These are phyloP conservation scores for Cairina moschata DNA, from an alignment of 2,113 vertebrate species.

Conservation along the genomic window DNA sequence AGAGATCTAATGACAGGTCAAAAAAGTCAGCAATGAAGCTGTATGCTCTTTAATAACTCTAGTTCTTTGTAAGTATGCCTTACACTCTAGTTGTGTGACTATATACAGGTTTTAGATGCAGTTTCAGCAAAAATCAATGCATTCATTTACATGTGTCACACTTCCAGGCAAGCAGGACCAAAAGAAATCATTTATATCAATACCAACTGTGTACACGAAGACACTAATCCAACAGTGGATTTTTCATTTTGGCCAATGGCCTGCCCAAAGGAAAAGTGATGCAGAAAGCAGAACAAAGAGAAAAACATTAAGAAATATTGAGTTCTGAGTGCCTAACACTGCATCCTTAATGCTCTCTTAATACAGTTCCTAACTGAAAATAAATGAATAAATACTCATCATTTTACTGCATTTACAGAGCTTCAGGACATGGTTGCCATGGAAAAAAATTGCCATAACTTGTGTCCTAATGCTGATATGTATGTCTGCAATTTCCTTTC, in stretches of 20 bases:
- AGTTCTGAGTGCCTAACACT: background rate
- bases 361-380: constrained; percentile 36
- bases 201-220: background rate
- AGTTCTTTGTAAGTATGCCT: background rate
- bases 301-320: background rate
- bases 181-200: background rate
- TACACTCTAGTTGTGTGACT: background rate
- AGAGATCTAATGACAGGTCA: background rate
- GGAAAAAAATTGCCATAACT: constrained; percentile 40
- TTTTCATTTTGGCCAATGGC: background rate
- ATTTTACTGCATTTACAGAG: constrained; percentile 20
- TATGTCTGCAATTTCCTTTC: constrained; percentile 43
- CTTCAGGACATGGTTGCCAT: constrained; percentile 36
- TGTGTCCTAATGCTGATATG: constrained; percentile 11
- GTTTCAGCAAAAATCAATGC: background rate
- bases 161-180: background rate
- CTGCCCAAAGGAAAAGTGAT: background rate
- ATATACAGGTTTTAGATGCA: background rate
- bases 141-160: background rate
- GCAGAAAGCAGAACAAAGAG: constrained; percentile 5
- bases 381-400: constrained; percentile 15
- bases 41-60: background rate
- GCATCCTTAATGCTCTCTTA: constrained; percentile 22
- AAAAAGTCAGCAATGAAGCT: background rate
- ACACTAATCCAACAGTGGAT: background rate